Evolutionary conservation across 2,888 invertebrate species (phyloP).

Genomic region (Lingula anatina): DNA sequence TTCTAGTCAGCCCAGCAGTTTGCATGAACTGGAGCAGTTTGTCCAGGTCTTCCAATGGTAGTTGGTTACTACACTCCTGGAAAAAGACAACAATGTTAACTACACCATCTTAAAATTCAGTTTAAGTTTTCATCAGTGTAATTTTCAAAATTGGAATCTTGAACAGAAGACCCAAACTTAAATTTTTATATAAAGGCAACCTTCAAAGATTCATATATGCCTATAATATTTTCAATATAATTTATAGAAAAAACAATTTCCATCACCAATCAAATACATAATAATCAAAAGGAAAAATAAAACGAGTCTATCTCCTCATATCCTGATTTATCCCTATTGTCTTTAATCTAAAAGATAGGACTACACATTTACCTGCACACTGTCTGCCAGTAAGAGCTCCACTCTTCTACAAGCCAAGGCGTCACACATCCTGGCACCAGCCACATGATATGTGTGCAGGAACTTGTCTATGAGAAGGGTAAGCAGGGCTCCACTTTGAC

Average conservation of each 20-base stretch:
- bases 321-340: too few species aligned
- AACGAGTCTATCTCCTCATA: too few species aligned
- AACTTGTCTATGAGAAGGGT: constrained; percentile 62
- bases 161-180: too few species aligned
- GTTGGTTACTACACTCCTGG: constrained; percentile 59
- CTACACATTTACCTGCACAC: constrained; percentile 29
- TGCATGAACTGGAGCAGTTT: constrained; percentile 62
- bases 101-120: neutral
- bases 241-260: too few species aligned
- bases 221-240: too few species aligned
- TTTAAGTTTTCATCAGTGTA: too few species aligned
- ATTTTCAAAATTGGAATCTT: too few species aligned
- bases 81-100: neutral
- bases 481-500: constrained; percentile 72
- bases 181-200: too few species aligned
- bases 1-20: constrained; percentile 53
- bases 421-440: constrained; percentile 65
- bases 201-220: too few species aligned
- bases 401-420: constrained; percentile 67
- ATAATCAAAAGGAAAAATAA: too few species aligned
- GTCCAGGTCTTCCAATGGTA: constrained; percentile 67
- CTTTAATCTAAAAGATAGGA: neutral
- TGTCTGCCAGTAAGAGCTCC: constrained; percentile 64
- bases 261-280: too few species aligned
- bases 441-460: constrained; percentile 65